Evolutionary conservation across 2,113 vertebrate species (phyloP), one percentile per base, ranked within the genome.

Genomic region (Oncorhynchus clarkii): DNA sequence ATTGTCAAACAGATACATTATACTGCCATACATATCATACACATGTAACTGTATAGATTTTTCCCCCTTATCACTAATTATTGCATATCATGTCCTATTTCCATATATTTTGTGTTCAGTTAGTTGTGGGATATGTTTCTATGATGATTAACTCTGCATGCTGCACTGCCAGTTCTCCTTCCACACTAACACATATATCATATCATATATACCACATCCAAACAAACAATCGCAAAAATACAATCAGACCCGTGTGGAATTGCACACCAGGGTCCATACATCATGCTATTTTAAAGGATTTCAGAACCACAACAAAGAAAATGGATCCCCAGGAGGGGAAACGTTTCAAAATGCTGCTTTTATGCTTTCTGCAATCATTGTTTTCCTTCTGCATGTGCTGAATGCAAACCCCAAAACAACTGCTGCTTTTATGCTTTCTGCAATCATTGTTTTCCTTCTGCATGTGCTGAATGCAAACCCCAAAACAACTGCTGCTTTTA

Each of bases 221-320:
- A 85, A 73, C 76, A 2, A 45, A 45, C 62, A 24, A 20, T 65
- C 13, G 2, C 5, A 24, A 60, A 12, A 26, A 27, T 20, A 51
- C 81, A 71, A 84, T 84, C 79, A 83, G 75, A 78, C 82, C 83
- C n/a, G 74, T 73, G 67, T 77, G 84, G 83, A 84, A 86, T 76
- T 75, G 75, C 3, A 69, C 78, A 20, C 9, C 20, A 22, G 83
- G 78, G 74, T 76, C 75, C 83, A 88, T 84, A 80, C 79, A 84
- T 89, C 85, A 86, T 24, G 34, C 78, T 89, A 80, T 88, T 89
- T 89, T 78, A 85, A 86, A 86, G 78, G 54, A 68, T 72, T 72
- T 82, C 66, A 78, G 79, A 84, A 45, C 83, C 66, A 78, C 78
- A 84, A 85, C 76, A 89, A 88, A 88, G 83, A 79, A 75, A 83